These are phyloP conservation scores for Pao palembangensis DNA, from an alignment of 2,113 vertebrate genomes.

Conservation along the genomic window DNA sequence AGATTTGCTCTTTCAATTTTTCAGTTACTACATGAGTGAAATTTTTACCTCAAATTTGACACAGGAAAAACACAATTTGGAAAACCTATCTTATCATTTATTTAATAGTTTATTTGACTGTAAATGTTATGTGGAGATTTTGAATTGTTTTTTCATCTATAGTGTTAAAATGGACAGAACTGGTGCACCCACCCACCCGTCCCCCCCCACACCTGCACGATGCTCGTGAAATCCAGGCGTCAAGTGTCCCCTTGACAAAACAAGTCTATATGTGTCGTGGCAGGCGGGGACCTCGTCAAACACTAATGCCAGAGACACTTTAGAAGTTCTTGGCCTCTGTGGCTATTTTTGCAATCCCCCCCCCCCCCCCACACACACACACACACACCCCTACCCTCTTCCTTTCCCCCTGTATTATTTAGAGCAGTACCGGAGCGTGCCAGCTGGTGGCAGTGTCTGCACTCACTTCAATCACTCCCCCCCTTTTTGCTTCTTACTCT, in stretches of 20 bases:
- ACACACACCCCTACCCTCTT: too few species aligned
- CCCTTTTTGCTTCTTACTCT: conserved; percentile 39
- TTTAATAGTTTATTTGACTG: too few species aligned
- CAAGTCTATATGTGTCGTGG: conserved; percentile 67
- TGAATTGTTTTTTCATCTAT: too few species aligned
- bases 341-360: conserved; percentile 54
- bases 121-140: too few species aligned
- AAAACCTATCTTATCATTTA: too few species aligned
- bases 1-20: too few species aligned
- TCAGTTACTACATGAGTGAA: too few species aligned
- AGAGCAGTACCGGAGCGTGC: conserved; percentile 65
- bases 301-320: conserved; percentile 69
- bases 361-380: conserved; percentile 18
- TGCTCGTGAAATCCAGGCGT: conserved; percentile 68
- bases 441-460: conserved; percentile 78
- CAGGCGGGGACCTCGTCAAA: conserved; percentile 67
- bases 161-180: too few species aligned
- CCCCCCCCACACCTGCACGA: conserved; percentile 32
- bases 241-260: conserved; percentile 22
- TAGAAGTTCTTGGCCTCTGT: conserved; percentile 62
- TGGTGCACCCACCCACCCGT: too few species aligned
- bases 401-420: not conserved
- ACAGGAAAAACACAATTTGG: too few species aligned
- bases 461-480: conserved; percentile 72
- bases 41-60: too few species aligned